Evolutionary conservation across 2,888 invertebrate genomes (phyloP).

Genomic region (Lymantria dispar): DNA sequence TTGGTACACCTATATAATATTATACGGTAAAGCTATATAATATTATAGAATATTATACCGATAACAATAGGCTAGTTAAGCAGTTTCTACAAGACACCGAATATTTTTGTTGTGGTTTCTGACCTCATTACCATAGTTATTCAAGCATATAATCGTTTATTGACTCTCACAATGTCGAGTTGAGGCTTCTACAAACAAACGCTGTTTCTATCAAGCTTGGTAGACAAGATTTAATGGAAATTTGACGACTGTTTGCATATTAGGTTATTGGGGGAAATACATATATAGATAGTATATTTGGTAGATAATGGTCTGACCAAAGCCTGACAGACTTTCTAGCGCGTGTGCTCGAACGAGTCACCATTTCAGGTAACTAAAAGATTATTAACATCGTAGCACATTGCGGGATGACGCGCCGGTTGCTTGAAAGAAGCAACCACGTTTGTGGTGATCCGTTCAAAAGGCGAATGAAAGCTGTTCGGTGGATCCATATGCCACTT

Average conservation of each 20-base stretch:
- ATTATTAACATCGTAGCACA: too few species aligned
- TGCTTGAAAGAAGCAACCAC: too few species aligned
- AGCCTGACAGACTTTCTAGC: too few species aligned
- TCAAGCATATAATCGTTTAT: slow-evolving; percentile 67
- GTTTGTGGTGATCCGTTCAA: too few species aligned
- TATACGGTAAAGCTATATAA: neutral
- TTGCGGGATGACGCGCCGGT: too few species aligned
- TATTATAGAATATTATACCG: neutral
- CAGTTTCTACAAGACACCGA: slow-evolving; percentile 32
- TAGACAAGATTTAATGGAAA: slow-evolving; percentile 22
- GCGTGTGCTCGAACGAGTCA: too few species aligned
- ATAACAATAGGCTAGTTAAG: slow-evolving; percentile 19
- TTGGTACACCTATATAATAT: neutral
- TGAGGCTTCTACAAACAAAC: slow-evolving; percentile 40
- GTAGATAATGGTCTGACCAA: too few species aligned
- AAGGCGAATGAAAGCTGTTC: too few species aligned
- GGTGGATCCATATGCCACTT: too few species aligned
- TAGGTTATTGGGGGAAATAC: too few species aligned
- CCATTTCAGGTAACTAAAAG: too few species aligned
- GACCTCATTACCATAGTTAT: slow-evolving; percentile 67
- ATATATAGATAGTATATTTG: too few species aligned
- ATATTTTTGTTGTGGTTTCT: slow-evolving; percentile 58
- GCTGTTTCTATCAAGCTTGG: slow-evolving; percentile 17
- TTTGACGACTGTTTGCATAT: slow-evolving; percentile 1
- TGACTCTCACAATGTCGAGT: slow-evolving; percentile 49